A percentile compares a stretch with the other conserved stretches of the same genome.
Evolutionary conservation across 1,140 invertebrate species (phyloP).

Genomic region (Orussus abietinus): DNA sequence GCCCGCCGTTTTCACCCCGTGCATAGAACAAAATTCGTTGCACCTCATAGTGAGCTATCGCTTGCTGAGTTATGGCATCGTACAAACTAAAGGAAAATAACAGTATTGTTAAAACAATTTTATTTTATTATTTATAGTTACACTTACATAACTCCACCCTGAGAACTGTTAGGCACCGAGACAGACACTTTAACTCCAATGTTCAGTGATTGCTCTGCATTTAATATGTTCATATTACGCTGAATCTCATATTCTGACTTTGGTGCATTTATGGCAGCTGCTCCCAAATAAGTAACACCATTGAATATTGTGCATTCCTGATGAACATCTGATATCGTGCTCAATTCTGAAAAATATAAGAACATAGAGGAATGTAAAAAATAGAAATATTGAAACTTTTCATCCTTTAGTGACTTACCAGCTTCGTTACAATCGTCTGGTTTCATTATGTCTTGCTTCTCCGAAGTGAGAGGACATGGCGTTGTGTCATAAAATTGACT

Average conservation of each 20-base stretch:
- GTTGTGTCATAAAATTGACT: slow-evolving; percentile 49
- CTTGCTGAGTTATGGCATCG: slow-evolving; percentile 76
- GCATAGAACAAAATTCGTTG: slow-evolving; percentile 94
- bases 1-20: slow-evolving; percentile 77
- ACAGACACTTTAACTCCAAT: slow-evolving; percentile 80
- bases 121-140: slow-evolving; percentile 8
- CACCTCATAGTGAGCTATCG: slow-evolving; percentile 87
- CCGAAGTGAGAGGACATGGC: slow-evolving; percentile 49
- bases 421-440: slow-evolving; percentile 69
- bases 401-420: slow-evolving; percentile 46
- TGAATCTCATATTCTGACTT: slow-evolving; percentile 94
- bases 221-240: slow-evolving; percentile 87
- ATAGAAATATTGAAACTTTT: not conserved
- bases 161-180: slow-evolving; percentile 86
- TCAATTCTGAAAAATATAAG: slow-evolving; percentile 29
- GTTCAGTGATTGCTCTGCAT: slow-evolving; percentile 66
- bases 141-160: slow-evolving; percentile 74
- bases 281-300: slow-evolving; percentile 91
- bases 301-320: slow-evolving; percentile 89
- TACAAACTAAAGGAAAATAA: slow-evolving; percentile 70
- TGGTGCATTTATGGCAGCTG: slow-evolving; percentile 87
- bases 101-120: not conserved
- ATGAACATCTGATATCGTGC: slow-evolving; percentile 68
- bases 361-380: not conserved
- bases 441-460: slow-evolving; percentile 75